Conservation (phyloP, 2,797 vertebrate genomes). For the Acrossocheilus fasciatus region DNA sequence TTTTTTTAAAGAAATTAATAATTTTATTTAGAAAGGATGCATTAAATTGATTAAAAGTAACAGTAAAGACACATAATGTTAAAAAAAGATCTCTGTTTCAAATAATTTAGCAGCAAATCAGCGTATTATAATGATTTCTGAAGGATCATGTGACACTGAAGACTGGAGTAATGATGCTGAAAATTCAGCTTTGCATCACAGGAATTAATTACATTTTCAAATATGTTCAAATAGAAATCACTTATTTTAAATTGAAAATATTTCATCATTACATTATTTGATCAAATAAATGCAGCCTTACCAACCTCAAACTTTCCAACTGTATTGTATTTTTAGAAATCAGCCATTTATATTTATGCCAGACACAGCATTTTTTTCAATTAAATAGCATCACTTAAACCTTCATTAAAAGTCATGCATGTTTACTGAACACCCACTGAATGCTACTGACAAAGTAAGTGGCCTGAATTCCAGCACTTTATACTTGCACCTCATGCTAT, state of each 20-base stretch:
- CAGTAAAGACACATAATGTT: neutral
- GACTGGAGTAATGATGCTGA: neutral
- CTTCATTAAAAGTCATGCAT: neutral
- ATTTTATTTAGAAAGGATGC: neutral
- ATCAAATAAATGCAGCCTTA: neutral
- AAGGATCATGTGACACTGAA: neutral
- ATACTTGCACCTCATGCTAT: neutral
- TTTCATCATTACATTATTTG: neutral
- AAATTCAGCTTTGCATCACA: neutral
- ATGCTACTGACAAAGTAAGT: neutral
- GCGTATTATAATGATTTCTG: neutral
- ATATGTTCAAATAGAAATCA: neutral
- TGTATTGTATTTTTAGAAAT: neutral
- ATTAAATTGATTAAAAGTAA: neutral
- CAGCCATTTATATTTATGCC: neutral
- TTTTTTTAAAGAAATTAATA: neutral
- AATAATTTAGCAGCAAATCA: neutral
- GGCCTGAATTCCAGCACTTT: neutral
- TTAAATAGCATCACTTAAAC: neutral
- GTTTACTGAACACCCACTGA: neutral
- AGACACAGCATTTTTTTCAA: neutral
- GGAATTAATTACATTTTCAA: neutral
- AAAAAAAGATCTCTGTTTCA: too few relatives aligned
- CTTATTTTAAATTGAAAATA: neutral
- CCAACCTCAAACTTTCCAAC: neutral